These are phyloP conservation scores for Boleophthalmus pectinirostris DNA, from an alignment of 2,113 vertebrate genomes.

Conservation along the genomic window DNA sequence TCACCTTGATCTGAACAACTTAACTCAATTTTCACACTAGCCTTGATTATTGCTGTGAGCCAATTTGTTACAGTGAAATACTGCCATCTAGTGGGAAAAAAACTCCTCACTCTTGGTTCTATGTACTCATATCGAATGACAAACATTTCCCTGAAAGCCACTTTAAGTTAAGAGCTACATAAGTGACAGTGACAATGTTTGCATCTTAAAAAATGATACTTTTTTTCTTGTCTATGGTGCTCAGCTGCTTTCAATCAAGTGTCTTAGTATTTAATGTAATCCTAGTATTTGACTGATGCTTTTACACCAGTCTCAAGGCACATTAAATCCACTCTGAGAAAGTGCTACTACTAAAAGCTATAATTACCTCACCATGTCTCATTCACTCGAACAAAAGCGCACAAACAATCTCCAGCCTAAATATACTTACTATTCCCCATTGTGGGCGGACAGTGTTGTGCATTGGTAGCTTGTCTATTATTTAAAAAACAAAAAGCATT, in stretches of 20 bases:
- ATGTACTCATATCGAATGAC: constrained; percentile 23
- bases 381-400: background rate
- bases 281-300: constrained; percentile 17
- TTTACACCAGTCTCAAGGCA: constrained; percentile 64
- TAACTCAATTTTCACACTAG: background rate
- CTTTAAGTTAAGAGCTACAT: constrained; percentile 30
- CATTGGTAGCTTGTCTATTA: constrained; percentile 13
- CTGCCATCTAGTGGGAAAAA: constrained; percentile 61
- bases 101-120: constrained; percentile 26
- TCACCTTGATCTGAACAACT: background rate
- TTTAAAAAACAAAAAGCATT: background rate
- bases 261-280: background rate
- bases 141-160: constrained; percentile 40
- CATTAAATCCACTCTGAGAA: constrained; percentile 45
- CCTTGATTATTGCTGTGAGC: background rate
- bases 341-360: constrained; percentile 25
- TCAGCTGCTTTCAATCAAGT: constrained; percentile 1
- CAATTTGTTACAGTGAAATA: constrained; percentile 33
- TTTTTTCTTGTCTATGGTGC: background rate
- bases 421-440: background rate
- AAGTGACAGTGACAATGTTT: constrained; percentile 15
- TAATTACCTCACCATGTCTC: constrained; percentile 10
- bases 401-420: constrained; percentile 5
- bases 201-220: constrained; percentile 10
- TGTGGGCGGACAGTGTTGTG: constrained; percentile 4